These are phyloP conservation scores for Halcyon malimbica DNA, from an alignment of 2,113 vertebrate species.

Conservation along the genomic window DNA sequence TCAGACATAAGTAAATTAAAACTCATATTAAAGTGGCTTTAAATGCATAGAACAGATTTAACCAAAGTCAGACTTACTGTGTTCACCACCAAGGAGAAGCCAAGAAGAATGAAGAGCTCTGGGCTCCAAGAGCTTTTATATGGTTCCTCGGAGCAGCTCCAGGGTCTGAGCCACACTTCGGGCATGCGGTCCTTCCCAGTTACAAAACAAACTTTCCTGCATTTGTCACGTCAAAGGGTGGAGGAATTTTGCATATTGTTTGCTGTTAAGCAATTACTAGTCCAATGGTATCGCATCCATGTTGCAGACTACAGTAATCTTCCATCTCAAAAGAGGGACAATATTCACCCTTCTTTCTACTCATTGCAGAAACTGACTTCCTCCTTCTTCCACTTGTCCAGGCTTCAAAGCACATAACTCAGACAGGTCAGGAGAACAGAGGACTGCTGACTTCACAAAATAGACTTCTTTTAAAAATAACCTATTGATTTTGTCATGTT, in stretches of 20 bases:
- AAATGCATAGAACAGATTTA: background rate
- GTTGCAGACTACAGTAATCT: background rate
- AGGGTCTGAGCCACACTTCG: background rate
- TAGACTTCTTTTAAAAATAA: background rate
- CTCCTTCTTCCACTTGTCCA: background rate
- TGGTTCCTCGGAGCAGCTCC: background rate
- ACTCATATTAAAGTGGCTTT: background rate
- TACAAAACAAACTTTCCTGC: background rate
- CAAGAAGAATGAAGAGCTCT: background rate
- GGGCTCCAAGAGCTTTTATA: background rate
- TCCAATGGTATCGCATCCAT: background rate
- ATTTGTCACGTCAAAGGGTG: background rate
- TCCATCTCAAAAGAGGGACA: background rate
- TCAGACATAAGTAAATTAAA: background rate
- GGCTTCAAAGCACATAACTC: background rate
- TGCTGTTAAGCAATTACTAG: background rate
- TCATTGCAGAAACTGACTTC: background rate
- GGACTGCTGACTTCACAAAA: background rate
- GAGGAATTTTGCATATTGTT: background rate
- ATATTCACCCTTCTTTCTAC: background rate
- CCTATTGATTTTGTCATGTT: background rate
- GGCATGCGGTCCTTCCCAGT: background rate
- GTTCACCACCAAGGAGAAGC: background rate
- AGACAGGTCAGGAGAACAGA: background rate
- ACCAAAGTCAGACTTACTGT: background rate